Percentiles rank a stretch among this genome's conserved stretches.
Conservation (phyloP, 2,888 invertebrate genomes). For the Troides aeacus region DNA sequence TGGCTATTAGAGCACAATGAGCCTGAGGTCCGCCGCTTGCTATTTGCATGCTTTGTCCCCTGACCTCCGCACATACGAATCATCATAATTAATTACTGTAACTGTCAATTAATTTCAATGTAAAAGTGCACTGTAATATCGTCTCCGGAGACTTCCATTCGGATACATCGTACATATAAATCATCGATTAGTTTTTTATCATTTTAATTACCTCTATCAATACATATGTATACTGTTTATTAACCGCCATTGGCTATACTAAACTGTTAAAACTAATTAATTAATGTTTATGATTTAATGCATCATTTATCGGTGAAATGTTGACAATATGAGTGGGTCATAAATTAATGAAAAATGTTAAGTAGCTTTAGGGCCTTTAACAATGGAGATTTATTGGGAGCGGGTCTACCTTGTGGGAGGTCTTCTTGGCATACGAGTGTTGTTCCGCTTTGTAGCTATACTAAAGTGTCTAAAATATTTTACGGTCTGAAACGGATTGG, state of each 20-base stretch:
- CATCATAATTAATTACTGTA: slow-evolving; percentile 43
- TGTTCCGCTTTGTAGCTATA: too few species aligned
- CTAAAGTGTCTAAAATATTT: too few species aligned
- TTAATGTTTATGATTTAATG: not conserved
- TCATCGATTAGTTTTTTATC: not conserved
- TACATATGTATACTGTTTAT: not conserved
- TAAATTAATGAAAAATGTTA: too few species aligned
- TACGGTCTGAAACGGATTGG: too few species aligned
- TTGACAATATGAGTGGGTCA: too few species aligned
- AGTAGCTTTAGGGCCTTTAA: too few species aligned
- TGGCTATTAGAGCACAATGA: slow-evolving; percentile 26
- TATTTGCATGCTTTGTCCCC: slow-evolving; percentile 34
- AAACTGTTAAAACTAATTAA: too few species aligned
- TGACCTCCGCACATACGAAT: slow-evolving; percentile 35
- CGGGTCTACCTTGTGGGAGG: too few species aligned
- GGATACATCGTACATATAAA: slow-evolving; percentile 35
- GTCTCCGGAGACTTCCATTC: slow-evolving; percentile 17
- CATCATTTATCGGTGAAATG: not conserved
- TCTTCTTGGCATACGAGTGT: too few species aligned
- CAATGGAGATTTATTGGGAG: too few species aligned
- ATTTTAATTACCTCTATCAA: too few species aligned
- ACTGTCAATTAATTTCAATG: slow-evolving; percentile 40
- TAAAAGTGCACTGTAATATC: slow-evolving; percentile 15
- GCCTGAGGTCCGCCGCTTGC: slow-evolving; percentile 18
- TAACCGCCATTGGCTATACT: too few species aligned